These are phyloP conservation scores for Lepidocolaptes lacrymiger DNA, from an alignment of 2,797 vertebrate genomes.

Conservation along the genomic window DNA sequence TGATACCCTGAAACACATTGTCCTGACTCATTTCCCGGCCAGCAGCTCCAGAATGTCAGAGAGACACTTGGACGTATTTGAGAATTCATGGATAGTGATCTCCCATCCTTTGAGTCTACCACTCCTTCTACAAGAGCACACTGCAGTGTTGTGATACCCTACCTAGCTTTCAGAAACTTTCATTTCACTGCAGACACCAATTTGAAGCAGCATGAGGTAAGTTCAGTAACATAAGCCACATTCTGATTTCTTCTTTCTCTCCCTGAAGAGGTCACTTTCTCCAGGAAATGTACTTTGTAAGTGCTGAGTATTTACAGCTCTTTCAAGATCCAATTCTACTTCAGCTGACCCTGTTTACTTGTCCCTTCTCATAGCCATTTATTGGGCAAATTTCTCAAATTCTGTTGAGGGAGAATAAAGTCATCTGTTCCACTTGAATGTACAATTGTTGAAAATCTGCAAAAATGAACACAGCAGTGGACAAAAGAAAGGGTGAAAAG, in stretches of 20 bases:
- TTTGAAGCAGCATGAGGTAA: neutral
- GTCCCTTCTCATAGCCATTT: neutral
- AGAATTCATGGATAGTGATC: neutral
- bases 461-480: neutral
- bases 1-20: neutral
- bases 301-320: constrained; percentile 28
- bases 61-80: neutral
- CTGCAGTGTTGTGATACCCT: neutral
- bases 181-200: neutral
- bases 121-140: neutral
- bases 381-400: constrained; percentile 29
- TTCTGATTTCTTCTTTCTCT: neutral
- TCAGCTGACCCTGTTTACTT: constrained; percentile 8
- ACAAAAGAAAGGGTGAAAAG: constrained; percentile 43
- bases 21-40: neutral
- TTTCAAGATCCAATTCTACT: constrained; percentile 16
- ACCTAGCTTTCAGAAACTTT: neutral
- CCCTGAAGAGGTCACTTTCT: neutral
- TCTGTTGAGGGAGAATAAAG: neutral
- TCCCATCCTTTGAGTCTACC: neutral
- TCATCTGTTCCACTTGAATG: constrained; percentile 14
- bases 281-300: neutral
- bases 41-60: neutral
- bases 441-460: constrained; percentile 33
- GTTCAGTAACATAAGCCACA: neutral